Conservation (phyloP, 2,888 invertebrate species). For the Ceriagrion tenellum region DNA sequence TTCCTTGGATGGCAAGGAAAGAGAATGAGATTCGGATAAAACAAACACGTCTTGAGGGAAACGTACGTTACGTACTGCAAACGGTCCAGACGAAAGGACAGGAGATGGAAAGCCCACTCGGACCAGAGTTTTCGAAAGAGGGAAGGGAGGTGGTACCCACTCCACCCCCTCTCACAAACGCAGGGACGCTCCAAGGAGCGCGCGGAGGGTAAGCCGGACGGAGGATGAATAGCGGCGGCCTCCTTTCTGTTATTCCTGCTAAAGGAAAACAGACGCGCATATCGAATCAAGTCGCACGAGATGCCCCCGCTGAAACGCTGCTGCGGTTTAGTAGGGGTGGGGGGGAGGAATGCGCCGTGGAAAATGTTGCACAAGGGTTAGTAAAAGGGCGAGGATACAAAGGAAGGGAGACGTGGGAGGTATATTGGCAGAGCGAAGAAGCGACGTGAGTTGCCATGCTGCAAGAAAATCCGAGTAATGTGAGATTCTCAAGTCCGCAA, state of each 20-base stretch:
- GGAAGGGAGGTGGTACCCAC: background rate
- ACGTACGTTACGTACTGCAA: background rate
- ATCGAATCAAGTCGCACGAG: slow-evolving; percentile 50
- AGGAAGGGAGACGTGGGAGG: background rate
- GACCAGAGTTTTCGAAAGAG: background rate
- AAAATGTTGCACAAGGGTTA: background rate
- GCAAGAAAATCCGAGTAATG: background rate
- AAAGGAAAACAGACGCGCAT: slow-evolving; percentile 59
- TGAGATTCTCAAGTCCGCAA: background rate
- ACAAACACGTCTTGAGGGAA: background rate
- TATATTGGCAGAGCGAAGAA: slow-evolving; percentile 4
- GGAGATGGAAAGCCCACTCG: background rate
- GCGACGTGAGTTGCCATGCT: background rate
- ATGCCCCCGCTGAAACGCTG: background rate
- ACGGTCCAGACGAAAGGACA: background rate
- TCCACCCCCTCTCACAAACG: background rate
- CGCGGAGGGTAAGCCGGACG: background rate
- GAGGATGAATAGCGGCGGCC: background rate
- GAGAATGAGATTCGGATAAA: background rate
- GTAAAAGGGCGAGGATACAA: background rate
- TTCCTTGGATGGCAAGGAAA: background rate
- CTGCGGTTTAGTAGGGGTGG: background rate
- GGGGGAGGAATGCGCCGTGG: background rate
- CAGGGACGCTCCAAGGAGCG: background rate
- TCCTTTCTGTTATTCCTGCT: slow-evolving; percentile 43